These are phyloP conservation scores for Manis pentadactyla DNA, from an alignment of 2,797 vertebrate genomes.

Conservation along the genomic window DNA sequence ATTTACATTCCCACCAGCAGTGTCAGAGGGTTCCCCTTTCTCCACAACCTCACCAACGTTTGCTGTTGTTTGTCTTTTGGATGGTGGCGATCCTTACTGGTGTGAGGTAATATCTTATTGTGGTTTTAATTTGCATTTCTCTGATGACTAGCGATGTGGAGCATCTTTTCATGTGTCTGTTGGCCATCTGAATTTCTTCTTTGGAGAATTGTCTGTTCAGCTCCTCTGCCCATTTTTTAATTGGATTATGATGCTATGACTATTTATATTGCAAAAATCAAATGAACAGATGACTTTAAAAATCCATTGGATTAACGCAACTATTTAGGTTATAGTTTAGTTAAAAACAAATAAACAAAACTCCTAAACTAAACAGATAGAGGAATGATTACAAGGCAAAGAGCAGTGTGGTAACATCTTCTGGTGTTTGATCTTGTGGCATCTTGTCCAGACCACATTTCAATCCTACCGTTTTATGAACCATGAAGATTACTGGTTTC, in stretches of 20 bases:
- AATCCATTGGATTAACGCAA: constrained; percentile 25
- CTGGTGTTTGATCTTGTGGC: constrained; percentile 54
- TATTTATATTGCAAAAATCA: constrained; percentile 20
- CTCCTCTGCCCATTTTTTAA: no score
- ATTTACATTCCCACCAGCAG: no score
- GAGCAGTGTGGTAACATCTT: background rate
- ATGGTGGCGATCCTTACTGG: no score
- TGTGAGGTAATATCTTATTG: no score
- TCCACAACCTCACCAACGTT: no score
- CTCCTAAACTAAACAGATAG: background rate
- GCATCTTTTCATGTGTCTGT: no score
- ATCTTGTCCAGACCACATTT: constrained; percentile 68
- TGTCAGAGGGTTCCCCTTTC: no score
- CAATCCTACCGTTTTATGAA: constrained; percentile 70
- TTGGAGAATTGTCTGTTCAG: no score
- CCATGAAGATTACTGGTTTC: constrained; percentile 65
- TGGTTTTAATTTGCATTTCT: no score
- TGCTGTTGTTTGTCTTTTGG: no score
- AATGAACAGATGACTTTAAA: background rate
- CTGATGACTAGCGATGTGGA: no score
- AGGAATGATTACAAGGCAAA: constrained; percentile 49
- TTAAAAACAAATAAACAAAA: constrained; percentile 27
- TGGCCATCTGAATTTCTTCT: no score
- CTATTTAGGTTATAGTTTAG: constrained; percentile 28
- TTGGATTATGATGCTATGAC: background rate